Evolutionary conservation across 2,888 invertebrate species (phyloP), one percentile per base, ranked within the genome.

Genomic region (Philonicus albiceps): DNA sequence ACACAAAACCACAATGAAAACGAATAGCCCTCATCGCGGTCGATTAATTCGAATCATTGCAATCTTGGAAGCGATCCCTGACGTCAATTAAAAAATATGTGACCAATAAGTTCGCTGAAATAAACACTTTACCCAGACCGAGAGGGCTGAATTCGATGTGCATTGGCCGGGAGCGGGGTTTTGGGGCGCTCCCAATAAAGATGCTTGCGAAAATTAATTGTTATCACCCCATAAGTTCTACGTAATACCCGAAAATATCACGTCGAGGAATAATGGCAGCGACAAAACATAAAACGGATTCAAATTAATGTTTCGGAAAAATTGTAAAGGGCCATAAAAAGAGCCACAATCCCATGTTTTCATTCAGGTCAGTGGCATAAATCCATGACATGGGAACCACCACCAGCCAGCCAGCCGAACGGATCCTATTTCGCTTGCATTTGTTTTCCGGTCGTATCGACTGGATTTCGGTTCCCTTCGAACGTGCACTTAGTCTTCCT

Each of bases 251-350:
- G 43, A 84, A 84, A 84, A 85, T 85, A 76, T 53, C 75, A 85
- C 75, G 53, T 31, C 27, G 49, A 76, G 75, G 76, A 85, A 78
- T 78, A 86, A 86, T 78, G 86, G 76, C 37, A 86, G 86, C 86
- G 86, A 86, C 86, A 86, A 86, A 86, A 86, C 86, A 86, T 86
- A 86, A 86, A 86, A 86, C 78, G 86, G 78, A 86, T 86, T 86
- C 86, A 86, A 86, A 86, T 86, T 86, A 86, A 86, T 86, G 86
- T 86, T 86, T 86, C 55, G 86, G 86, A 86, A 86, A 86, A 86
- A 86, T 86, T 86, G 64, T 86, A 86, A 84, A 84, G 84, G 84
- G 43, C 86, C 76, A 86, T 86, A 86, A 86, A 86, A 86, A 86
- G 53, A 86, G 76, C 86, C 86, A 86, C 86, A 86, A 86, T 86